Conservation (phyloP, 2,113 vertebrate species). For the Seriola quinqueradiata region DNA sequence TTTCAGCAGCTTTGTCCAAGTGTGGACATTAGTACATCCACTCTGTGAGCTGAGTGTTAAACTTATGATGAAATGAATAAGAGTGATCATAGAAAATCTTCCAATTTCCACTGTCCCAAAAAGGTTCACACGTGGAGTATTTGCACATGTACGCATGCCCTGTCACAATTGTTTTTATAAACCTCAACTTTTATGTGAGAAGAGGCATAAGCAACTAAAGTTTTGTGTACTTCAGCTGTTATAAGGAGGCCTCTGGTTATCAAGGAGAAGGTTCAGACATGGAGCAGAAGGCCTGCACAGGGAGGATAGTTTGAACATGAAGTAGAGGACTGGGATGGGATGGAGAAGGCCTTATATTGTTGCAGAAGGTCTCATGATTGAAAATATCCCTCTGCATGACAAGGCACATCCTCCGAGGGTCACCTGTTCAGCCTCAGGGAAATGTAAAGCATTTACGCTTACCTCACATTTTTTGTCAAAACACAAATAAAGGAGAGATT, state of each 20-base stretch:
- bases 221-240: background rate
- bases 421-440: slow-evolving; percentile 28
- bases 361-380: background rate
- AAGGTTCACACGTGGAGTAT: too few relatives aligned
- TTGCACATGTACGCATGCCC: too few relatives aligned
- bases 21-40: background rate
- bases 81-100: too few relatives aligned
- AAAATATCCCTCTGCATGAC: background rate
- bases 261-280: background rate
- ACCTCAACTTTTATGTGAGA: background rate
- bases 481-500: slow-evolving; percentile 58
- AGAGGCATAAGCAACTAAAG: background rate
- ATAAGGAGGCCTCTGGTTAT: background rate
- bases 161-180: background rate
- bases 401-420: slow-evolving; percentile 6
- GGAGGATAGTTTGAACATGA: background rate
- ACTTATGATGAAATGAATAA: too few relatives aligned
- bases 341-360: background rate
- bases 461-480: slow-evolving; percentile 49
- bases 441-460: slow-evolving; percentile 25
- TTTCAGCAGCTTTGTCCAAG: background rate
- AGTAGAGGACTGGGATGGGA: background rate
- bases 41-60: too few relatives aligned
- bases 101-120: too few relatives aligned
- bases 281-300: background rate